A percentile compares a stretch with the other conserved stretches of the same genome.
Evolutionary conservation across 92 coral and sea anemone species (phyloP).

Genomic region (Desmophyllum pertusum): DNA sequence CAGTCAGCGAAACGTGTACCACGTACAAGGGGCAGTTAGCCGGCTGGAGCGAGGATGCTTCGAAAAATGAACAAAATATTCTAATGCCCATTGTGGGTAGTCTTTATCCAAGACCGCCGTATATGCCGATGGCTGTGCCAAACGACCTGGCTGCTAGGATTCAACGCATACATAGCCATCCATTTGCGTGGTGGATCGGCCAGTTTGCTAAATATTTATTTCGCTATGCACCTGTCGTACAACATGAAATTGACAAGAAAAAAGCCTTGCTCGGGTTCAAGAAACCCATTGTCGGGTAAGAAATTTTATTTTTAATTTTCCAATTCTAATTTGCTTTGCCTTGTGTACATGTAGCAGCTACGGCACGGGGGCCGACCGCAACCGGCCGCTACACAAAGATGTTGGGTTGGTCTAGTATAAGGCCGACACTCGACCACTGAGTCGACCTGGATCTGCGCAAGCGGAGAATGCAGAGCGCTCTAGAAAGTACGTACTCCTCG

Average conservation of each 20-base stretch:
- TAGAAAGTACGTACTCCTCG: too few species aligned
- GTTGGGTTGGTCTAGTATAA: too few species aligned
- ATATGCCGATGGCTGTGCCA: conserved; percentile 93
- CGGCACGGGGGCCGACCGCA: too few species aligned
- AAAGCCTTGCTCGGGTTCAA: conserved; percentile 79
- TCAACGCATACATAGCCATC: conserved; percentile 80
- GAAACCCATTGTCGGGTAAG: conserved; percentile 97
- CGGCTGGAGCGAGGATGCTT: conserved; percentile 56
- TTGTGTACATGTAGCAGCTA: neutral
- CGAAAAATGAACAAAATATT: conserved; percentile 50
- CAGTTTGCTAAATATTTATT: conserved; percentile 94
- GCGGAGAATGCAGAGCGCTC: too few species aligned
- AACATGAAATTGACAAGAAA: conserved; percentile 76
- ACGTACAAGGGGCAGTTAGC: conserved; percentile 59
- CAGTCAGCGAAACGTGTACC: conserved; percentile 81
- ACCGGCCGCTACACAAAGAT: too few species aligned
- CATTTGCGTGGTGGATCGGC: conserved; percentile 99
- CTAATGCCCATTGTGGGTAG: conserved; percentile 87
- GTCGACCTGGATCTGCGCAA: too few species aligned
- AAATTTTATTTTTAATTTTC: conserved; percentile 9
- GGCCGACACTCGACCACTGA: too few species aligned
- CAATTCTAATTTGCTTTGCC: too few species aligned
- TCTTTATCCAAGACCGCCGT: conserved; percentile 77
- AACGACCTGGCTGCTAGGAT: conserved; percentile 74
- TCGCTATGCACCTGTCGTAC: conserved; percentile 71